Evolutionary conservation across 2,113 vertebrate genomes (phyloP).

Genomic region (Pluvianellus socialis): DNA sequence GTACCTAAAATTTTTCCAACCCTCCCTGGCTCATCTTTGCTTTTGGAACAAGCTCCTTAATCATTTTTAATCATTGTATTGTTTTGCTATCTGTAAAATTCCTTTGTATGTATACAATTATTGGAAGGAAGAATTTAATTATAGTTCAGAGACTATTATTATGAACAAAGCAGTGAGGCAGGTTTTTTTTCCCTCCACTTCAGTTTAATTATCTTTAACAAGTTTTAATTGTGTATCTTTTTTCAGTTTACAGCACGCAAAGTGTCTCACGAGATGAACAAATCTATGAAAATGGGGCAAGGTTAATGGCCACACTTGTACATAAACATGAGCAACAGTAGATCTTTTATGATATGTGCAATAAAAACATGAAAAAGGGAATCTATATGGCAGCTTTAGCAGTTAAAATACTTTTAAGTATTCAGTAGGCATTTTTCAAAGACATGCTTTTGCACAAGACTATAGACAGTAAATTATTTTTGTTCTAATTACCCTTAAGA

Average conservation of each 20-base stretch:
- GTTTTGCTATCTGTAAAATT: conserved; percentile 71
- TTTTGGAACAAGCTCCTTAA: conserved; percentile 70
- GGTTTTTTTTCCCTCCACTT: conserved; percentile 44
- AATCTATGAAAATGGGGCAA: conserved; percentile 42
- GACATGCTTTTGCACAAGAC: background rate
- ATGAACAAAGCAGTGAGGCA: conserved; percentile 64
- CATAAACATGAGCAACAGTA: conserved; percentile 42
- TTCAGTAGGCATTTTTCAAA: background rate
- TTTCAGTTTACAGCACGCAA: conserved; percentile 40
- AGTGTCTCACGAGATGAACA: conserved; percentile 54
- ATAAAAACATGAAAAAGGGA: conserved; percentile 2
- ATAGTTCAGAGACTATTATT: conserved; percentile 69
- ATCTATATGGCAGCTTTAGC: background rate
- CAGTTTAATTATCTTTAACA: conserved; percentile 74
- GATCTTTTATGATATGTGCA: conserved; percentile 16
- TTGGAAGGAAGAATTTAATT: conserved; percentile 74
- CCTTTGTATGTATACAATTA: conserved; percentile 70
- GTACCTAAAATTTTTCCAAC: conserved; percentile 66
- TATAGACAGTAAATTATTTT: background rate
- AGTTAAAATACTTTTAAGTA: background rate
- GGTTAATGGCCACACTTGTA: conserved; percentile 43
- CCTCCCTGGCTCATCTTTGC: conserved; percentile 59
- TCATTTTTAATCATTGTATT: conserved; percentile 74
- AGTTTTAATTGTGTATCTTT: conserved; percentile 72
- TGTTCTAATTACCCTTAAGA: background rate